These are phyloP conservation scores for Poeciliopsis gracilis DNA, from an alignment of 2,797 vertebrate genomes.

Conservation along the genomic window DNA sequence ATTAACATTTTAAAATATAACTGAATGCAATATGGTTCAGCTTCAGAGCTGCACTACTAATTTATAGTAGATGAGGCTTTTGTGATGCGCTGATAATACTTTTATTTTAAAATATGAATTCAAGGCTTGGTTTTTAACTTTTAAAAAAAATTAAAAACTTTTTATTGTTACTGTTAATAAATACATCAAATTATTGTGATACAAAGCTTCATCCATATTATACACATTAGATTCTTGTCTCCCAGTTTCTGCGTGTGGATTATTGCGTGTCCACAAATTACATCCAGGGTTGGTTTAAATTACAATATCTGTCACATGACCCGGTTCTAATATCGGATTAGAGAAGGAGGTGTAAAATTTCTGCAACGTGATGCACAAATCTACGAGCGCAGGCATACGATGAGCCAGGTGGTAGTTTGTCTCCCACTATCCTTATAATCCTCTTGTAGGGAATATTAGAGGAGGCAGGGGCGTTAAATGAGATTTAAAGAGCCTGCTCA, in stretches of 20 bases:
- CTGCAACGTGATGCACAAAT: neutral
- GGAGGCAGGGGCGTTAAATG: constrained; percentile 55
- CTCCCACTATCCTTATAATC: constrained; percentile 60
- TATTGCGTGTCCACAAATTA: neutral
- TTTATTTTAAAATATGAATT: neutral
- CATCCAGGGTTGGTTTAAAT: neutral
- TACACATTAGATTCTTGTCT: neutral
- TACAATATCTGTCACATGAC: constrained; percentile 1
- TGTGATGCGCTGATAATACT: neutral
- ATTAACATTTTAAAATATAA: neutral
- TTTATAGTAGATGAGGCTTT: neutral
- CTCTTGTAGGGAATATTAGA: constrained; percentile 65
- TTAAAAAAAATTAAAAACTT: neutral
- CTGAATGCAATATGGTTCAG: neutral
- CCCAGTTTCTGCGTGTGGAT: neutral
- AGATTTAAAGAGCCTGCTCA: constrained; percentile 59
- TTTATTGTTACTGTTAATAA: neutral
- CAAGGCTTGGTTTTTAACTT: neutral
- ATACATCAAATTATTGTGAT: neutral
- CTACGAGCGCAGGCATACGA: constrained; percentile 24
- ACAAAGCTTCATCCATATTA: neutral
- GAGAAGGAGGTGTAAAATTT: neutral
- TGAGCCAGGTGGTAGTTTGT: constrained; percentile 61
- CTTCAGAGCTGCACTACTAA: neutral
- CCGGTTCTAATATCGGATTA: constrained; percentile 4